Base-by-base conservation (phyloP, 2,797 vertebrate species). In the Falco cherrug region DNA sequence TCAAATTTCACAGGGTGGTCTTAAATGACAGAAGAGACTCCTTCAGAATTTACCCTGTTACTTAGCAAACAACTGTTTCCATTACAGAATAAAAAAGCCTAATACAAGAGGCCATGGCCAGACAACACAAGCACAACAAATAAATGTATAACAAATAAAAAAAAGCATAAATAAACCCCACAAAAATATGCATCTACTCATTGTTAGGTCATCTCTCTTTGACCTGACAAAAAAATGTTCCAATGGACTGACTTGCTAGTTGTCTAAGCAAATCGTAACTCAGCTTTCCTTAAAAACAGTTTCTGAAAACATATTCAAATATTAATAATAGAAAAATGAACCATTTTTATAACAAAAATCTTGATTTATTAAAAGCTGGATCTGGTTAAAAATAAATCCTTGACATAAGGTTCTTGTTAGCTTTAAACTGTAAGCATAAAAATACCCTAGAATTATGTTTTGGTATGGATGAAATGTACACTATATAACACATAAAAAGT, bases 401-500 rank as follows among this genome's bases (percentile, higher is more conserved):
- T 89, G 94, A 91, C 98, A 98, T 98, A 97, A 95, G 97, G 98
- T 98, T 98, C 98, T 98, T 97, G 97, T 98, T 98, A 98, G 94
- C 92, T 97, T 97, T 96, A 96, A 98, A 98, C 97, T 97, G 90
- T 97, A 98, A 98, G 97, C 97, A 98, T 96, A 97, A 98, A 96
- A 98, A 98, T 97, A 96, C 91, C 95, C 95, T 74, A 94, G 94
- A 73, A 89, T 89, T 95, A 94, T 97, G 96, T 98, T 98, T 98
- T 95, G 88, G 92, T 97, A 98, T 95, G 97, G 96, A 93, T 95
- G 78, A 95, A 96, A 97, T 95, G 96, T 83, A 97, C 94, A 89
- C 96, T 97, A 92, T 89, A 96, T 90, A 97, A 97, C 94, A 94
- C 84, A 96, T 78, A 92, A 96, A 95, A 97, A 97, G 90, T 68